Base-by-base conservation (phyloP, 2,888 invertebrate species). In the Arge pagana region DNA sequence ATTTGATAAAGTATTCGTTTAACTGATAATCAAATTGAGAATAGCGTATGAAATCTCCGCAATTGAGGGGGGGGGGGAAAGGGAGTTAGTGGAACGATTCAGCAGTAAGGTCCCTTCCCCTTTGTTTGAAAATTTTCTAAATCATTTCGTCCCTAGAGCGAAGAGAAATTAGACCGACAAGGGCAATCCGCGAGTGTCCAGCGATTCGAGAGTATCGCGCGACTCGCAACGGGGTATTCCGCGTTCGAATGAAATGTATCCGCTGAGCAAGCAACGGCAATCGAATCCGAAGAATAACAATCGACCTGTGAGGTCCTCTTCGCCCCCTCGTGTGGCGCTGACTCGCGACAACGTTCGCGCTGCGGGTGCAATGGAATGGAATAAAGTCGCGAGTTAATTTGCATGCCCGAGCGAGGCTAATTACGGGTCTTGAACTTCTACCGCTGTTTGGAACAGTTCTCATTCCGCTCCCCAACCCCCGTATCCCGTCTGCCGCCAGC, bases 351-450 rank as follows among this genome's bases (percentile, higher is more conserved):
- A 33, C 45, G 21, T 21, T 31, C 45, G 15, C 16, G n/a, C 33
- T 18, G 60, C 18, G 36, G 58, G 56, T 57, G 53, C 57, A 61
- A 61, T 58, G 62, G 61, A 63, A 59, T 58, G 62, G 60, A 62
- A 59, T 64, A 62, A 60, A 62, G 59, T 59, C 63, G 59, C 59
- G 57, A 66, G 65, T 68, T 68, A 68, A 70, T 70, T 69, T 70
- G 66, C 70, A 68, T 68, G 61, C 67, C 59, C 59, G 63, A 63
- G 62, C 65, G 60, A 64, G 64, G 68, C 65, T 70, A 68, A 70
- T 70, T 68, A 67, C 68, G 62, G 66, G 63, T 65, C 66, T 66
- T 67, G 61, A 62, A 62, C 61, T 61, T 60, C 59, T 55, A 52
- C 52, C n/a, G n/a, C n/a, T n/a, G n/a, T n/a, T n/a, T n/a, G n/a